These are phyloP conservation scores for Morinoia aosen DNA, from an alignment of 2,888 invertebrate genomes.

Conservation along the genomic window DNA sequence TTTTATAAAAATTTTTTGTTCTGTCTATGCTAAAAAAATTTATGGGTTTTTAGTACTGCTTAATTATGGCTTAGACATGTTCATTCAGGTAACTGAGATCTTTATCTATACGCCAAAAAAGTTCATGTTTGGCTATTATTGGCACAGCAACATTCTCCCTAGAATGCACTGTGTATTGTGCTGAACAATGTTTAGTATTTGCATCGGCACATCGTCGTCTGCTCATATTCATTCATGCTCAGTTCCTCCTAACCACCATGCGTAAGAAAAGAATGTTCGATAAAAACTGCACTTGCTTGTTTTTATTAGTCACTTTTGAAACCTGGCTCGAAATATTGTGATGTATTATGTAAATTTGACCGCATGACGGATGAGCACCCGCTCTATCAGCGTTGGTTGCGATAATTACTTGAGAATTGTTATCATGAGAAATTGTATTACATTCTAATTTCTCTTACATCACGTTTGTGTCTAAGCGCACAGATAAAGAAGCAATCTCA, in stretches of 20 bases:
- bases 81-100: not conserved
- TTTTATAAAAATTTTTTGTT: not conserved
- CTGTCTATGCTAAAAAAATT: not conserved
- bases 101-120: not conserved
- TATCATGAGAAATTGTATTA: no score
- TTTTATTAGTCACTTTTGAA: not conserved
- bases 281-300: no score
- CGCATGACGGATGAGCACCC: not conserved
- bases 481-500: no score
- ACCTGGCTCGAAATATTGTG: not conserved
- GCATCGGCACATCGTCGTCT: not conserved
- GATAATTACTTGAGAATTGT: not conserved
- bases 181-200: not conserved
- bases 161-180: not conserved
- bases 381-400: not conserved
- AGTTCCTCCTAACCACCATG: no score
- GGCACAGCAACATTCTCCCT: not conserved
- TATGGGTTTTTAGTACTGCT: not conserved
- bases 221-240: not conserved
- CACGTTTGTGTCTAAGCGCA: no score
- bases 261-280: no score
- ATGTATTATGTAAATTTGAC: not conserved
- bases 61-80: not conserved
- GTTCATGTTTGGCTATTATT: not conserved
- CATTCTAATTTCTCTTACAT: no score